A percentile compares a stretch with the other conserved stretches of the same genome.
Evolutionary conservation across 2,797 vertebrate genomes (phyloP).

Genomic region (Anniella stebbinsi): DNA sequence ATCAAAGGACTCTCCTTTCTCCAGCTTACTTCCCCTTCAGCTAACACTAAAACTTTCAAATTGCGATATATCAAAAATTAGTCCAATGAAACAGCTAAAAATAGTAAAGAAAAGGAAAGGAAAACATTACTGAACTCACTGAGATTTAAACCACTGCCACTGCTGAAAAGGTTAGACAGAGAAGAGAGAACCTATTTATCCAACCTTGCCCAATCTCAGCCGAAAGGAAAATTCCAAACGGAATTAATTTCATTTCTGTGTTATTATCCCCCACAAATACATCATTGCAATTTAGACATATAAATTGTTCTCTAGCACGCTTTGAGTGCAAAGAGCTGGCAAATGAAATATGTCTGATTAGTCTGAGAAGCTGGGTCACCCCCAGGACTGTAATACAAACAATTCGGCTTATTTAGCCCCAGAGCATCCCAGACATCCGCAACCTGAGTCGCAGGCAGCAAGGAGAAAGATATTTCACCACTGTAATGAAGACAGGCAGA

Average conservation of each 20-base stretch:
- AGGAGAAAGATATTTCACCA: conserved; percentile 49
- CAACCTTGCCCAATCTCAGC: conserved; percentile 35
- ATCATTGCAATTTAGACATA: conserved; percentile 60
- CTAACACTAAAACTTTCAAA: conserved; percentile 35
- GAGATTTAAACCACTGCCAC: conserved; percentile 13
- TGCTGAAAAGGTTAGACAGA: conserved; percentile 10
- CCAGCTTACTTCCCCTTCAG: conserved; percentile 42
- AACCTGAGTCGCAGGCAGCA: conserved; percentile 32
- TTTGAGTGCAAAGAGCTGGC: conserved; percentile 52
- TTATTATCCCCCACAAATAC: conserved; percentile 60
- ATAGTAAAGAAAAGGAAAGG: conserved; percentile 12
- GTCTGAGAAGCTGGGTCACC: conserved; percentile 59
- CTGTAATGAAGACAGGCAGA: conserved; percentile 68
- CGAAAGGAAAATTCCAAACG: conserved; percentile 65
- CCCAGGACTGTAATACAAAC: conserved; percentile 17
- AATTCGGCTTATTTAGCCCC: conserved; percentile 52
- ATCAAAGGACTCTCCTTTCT: not conserved
- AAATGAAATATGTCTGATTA: conserved; percentile 64
- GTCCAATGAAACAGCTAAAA: not conserved
- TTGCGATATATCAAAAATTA: conserved; percentile 30
- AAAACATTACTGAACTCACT: conserved; percentile 39
- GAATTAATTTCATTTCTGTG: conserved; percentile 61
- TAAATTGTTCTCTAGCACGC: conserved; percentile 61
- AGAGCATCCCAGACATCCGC: conserved; percentile 48
- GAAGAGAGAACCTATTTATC: conserved; percentile 59